Evolutionary conservation across 2,888 invertebrate genomes (phyloP).

Genomic region (Lottia gigantea): DNA sequence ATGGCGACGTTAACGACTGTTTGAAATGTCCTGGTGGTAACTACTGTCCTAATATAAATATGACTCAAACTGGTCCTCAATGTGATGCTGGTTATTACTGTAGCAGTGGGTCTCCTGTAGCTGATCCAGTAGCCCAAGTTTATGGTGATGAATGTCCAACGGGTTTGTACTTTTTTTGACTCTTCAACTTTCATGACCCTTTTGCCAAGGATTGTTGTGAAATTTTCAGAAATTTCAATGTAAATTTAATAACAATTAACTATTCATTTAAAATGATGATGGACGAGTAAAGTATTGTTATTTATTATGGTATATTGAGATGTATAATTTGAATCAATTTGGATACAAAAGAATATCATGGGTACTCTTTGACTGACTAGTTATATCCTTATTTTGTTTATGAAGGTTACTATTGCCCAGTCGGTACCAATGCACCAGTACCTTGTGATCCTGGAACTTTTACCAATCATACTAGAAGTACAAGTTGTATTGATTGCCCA

Average conservation of each 20-base stretch:
- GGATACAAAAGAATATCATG: too few species aligned
- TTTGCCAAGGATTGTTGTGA: too few species aligned
- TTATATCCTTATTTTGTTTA: not conserved
- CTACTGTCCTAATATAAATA: constrained; percentile 58
- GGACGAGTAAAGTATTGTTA: too few species aligned
- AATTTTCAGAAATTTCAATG: too few species aligned
- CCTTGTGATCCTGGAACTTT: constrained; percentile 54
- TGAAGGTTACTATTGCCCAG: constrained; percentile 56
- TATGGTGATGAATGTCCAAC: constrained; percentile 63
- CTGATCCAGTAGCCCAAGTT: constrained; percentile 51
- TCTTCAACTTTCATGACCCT: too few species aligned
- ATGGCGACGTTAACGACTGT: constrained; percentile 38
- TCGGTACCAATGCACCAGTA: constrained; percentile 45
- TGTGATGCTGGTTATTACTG: constrained; percentile 63
- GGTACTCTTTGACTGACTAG: too few species aligned
- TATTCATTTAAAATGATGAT: too few species aligned
- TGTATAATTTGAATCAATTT: too few species aligned
- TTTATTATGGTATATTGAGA: too few species aligned
- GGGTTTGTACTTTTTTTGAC: constrained; percentile 38
- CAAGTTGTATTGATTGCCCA: constrained; percentile 53
- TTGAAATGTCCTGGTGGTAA: constrained; percentile 53
- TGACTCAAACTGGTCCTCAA: constrained; percentile 47
- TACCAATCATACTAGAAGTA: constrained; percentile 47
- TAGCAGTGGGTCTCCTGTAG: constrained; percentile 47
- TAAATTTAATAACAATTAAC: too few species aligned